Evolutionary conservation across 2,888 invertebrate genomes (phyloP).

Genomic region (Diadromus collaris): DNA sequence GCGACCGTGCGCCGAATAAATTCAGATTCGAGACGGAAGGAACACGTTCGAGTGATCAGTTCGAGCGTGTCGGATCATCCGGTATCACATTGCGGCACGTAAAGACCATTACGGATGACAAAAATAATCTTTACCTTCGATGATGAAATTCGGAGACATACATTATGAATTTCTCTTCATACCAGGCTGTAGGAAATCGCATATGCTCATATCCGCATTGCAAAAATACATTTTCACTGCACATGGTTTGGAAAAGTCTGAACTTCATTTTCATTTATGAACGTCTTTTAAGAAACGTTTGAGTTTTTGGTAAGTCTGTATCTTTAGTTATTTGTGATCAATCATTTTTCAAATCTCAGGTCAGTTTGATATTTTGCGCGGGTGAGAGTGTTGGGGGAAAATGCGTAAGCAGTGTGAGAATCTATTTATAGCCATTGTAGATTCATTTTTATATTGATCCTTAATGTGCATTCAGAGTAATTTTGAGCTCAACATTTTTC

Average conservation of each 20-base stretch:
- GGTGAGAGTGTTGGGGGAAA: no score
- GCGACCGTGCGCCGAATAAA: slow-evolving; percentile 59
- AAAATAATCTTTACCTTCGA: slow-evolving; percentile 1
- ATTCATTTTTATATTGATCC: no score
- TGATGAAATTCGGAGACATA: neutral
- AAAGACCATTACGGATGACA: slow-evolving; percentile 12
- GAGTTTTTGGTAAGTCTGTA: neutral
- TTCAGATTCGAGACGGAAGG: slow-evolving; percentile 27
- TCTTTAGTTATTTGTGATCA: no score
- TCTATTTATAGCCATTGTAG: no score
- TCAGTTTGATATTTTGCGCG: no score
- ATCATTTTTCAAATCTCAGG: no score
- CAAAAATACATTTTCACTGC: no score
- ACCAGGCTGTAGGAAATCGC: neutral
- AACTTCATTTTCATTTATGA: neutral
- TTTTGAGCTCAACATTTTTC: no score
- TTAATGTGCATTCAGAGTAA: no score
- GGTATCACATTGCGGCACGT: slow-evolving; percentile 24
- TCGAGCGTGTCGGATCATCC: slow-evolving; percentile 39
- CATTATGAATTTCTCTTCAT: neutral
- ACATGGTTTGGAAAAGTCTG: neutral
- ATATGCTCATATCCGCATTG: neutral
- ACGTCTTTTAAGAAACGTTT: neutral
- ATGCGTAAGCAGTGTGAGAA: no score
- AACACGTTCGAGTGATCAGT: slow-evolving; percentile 41